Evolutionary conservation across 1,140 invertebrate genomes (phyloP), one percentile per base, ranked within the genome.

Genomic region (Schmidtea mediterranea): DNA sequence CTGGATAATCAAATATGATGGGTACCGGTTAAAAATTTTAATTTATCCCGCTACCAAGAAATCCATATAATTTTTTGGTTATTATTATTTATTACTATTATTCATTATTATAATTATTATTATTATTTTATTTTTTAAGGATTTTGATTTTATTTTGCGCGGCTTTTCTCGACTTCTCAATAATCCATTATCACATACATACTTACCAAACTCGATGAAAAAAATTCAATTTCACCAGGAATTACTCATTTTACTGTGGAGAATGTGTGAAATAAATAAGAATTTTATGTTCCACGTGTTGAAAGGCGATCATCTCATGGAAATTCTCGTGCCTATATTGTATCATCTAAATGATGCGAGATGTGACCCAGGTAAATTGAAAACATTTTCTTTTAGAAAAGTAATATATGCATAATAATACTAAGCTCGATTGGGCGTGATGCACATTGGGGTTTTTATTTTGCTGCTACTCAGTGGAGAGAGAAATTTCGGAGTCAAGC

Each of bases 381-480:
- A 18, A 46, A 37, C 43, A 15, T 49, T 43, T n/a, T 16, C 6
- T 3, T 46, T 2, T 24, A 18, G 18, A 18, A 36, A 46, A 18
- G 24, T 46, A 36, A 24, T 46, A 26, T 10, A 15, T 6, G 15
- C 24, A 16, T 24, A 18, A n/a, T 51, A 50, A 32, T 43, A 69
- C 72, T 50, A 62, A 86, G 82, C 86, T 49, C 74, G 86, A 43
- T 84, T 97, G 52, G 90, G 90, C 22, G 71, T 97, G 5, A 94
- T 98, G 79, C 92, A 98, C 61, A 97, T 98, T 65, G 89, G 90
- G 22, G 87, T 98, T 23, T 98, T 98, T 63, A 94, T 97, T 59
- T 71, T 98, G n/a, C 72, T 98, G 5, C 68, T 98, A 9, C 68
- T 98, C 22, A 94, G 87, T 58, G 87, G 92, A 18, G 90, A 98